These are phyloP conservation scores for Cyanoderma ruficeps DNA, from an alignment of 2,113 vertebrate genomes.

Conservation along the genomic window DNA sequence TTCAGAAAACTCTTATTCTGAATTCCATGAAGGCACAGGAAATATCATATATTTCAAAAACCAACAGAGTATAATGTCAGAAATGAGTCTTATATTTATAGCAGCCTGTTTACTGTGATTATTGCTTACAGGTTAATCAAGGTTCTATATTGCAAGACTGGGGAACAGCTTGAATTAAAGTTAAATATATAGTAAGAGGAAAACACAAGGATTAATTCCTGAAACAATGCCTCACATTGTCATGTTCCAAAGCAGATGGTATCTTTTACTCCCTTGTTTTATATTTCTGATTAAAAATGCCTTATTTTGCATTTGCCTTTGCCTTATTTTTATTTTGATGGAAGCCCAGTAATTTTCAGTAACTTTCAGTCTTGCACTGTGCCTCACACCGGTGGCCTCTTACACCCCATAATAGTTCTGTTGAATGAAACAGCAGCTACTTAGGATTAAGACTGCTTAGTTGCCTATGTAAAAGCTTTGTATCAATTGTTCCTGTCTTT, in stretches of 20 bases:
- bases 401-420: background rate
- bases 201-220: background rate
- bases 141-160: background rate
- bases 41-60: background rate
- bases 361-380: background rate
- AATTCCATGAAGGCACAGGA: background rate
- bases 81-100: background rate
- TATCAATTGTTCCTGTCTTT: background rate
- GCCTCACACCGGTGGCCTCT: background rate
- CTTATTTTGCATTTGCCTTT: background rate
- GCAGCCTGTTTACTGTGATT: background rate
- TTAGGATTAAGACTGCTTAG: background rate
- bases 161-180: background rate
- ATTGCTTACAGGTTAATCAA: background rate
- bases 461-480: background rate
- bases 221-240: background rate
- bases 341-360: background rate
- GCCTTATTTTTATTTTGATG: background rate
- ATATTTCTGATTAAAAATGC: background rate
- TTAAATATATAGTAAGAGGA: background rate
- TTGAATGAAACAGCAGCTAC: background rate
- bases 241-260: background rate
- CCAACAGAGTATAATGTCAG: background rate
- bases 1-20: background rate
- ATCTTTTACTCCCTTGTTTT: background rate